These are phyloP conservation scores for Amphimallon solstitiale DNA, from an alignment of 2,888 invertebrate genomes.

Conservation along the genomic window DNA sequence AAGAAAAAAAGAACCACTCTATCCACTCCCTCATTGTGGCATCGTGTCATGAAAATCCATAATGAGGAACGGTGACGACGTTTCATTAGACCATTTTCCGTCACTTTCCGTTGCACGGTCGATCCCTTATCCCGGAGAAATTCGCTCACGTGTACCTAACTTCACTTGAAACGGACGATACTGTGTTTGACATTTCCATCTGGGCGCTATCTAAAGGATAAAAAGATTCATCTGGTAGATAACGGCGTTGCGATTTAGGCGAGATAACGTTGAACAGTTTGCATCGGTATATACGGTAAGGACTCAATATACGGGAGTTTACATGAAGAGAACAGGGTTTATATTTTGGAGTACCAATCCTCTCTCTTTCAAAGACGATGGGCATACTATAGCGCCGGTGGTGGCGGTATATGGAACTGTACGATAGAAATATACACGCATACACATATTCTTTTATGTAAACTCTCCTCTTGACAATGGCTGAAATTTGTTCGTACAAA, in stretches of 20 bases:
- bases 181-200: slow-evolving; percentile 64
- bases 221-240: slow-evolving; percentile 61
- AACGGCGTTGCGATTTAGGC: slow-evolving; percentile 56
- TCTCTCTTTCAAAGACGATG: neutral
- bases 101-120: slow-evolving; percentile 4
- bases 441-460: slow-evolving; percentile 53
- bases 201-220: slow-evolving; percentile 57
- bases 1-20: too few relatives aligned
- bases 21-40: slow-evolving; percentile 16
- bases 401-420: too few relatives aligned
- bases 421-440: neutral
- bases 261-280: slow-evolving; percentile 44
- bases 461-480: slow-evolving; percentile 52
- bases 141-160: too few relatives aligned
- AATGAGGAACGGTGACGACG: slow-evolving; percentile 24
- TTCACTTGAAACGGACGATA: neutral
- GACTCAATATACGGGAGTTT: slow-evolving; percentile 32
- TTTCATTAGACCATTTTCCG: slow-evolving; percentile 15
- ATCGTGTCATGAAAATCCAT: slow-evolving; percentile 21
- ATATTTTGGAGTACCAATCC: neutral
- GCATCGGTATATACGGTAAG: slow-evolving; percentile 10
- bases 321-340: neutral
- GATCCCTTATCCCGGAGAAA: too few relatives aligned
- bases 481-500: slow-evolving; percentile 55
- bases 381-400: too few relatives aligned